Conservation (phyloP, 2,888 invertebrate genomes). For the Eupithecia abbreviata region DNA sequence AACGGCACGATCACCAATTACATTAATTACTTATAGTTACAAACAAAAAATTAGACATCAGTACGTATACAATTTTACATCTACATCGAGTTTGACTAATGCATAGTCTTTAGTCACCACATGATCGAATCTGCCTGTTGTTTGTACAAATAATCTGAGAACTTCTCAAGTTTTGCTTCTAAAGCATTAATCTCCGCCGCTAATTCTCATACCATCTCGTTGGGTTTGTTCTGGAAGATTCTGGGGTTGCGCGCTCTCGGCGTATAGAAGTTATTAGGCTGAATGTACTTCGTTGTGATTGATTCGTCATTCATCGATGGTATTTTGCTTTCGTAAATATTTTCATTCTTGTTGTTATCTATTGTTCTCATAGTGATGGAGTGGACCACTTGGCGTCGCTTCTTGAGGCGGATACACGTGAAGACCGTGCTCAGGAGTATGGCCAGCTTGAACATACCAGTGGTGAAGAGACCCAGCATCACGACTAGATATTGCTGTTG, state of each 20-base stretch:
- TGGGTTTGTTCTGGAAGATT: slow-evolving; percentile 75
- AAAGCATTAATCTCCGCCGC: slow-evolving; percentile 83
- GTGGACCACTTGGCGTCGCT: slow-evolving; percentile 75
- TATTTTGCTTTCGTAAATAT: slow-evolving; percentile 71
- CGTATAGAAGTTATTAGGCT: slow-evolving; percentile 80
- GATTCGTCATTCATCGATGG: slow-evolving; percentile 64
- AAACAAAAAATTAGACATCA: no score
- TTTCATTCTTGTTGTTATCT: slow-evolving; percentile 70
- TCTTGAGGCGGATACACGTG: slow-evolving; percentile 86
- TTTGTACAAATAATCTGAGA: slow-evolving; percentile 79
- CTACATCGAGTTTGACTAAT: no score
- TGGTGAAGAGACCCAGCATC: slow-evolving; percentile 85
- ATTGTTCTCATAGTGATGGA: slow-evolving; percentile 69
- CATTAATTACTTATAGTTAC: no score
- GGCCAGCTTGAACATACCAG: slow-evolving; percentile 89
- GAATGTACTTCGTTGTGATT: slow-evolving; percentile 75
- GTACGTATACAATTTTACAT: no score
- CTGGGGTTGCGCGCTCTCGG: slow-evolving; percentile 77
- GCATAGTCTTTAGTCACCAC: slow-evolving; percentile 69
- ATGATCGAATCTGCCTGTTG: slow-evolving; percentile 85
- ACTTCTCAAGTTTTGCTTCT: slow-evolving; percentile 78
- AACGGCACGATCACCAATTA: no score
- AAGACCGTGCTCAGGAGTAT: slow-evolving; percentile 88
- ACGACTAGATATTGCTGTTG: slow-evolving; percentile 89
- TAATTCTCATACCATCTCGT: slow-evolving; percentile 83